Conservation (phyloP, 2,888 invertebrate species). For the Synanthedon myopaeformis region DNA sequence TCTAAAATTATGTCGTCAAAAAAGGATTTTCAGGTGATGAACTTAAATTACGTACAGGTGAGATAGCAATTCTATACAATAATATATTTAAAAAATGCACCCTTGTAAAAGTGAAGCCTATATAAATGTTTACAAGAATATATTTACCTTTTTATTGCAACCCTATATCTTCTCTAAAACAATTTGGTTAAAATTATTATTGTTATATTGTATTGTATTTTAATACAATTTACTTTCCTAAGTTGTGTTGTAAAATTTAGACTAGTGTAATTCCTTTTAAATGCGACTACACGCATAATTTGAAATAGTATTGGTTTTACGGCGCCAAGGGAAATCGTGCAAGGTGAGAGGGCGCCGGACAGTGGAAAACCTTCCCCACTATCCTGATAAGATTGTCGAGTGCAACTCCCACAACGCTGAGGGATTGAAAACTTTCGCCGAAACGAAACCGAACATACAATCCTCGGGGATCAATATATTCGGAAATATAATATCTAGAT, state of each 20-base stretch:
- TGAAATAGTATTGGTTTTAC: slow-evolving; percentile 52
- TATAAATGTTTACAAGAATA: no score
- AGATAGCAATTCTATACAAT: no score
- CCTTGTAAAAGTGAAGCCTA: no score
- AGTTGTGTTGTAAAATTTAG: slow-evolving; percentile 17
- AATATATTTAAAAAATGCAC: no score
- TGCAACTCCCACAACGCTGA: slow-evolving; percentile 66
- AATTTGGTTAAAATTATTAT: no score
- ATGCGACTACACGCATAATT: slow-evolving; percentile 53
- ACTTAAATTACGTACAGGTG: no score
- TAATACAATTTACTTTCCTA: no score
- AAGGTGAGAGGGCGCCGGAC: slow-evolving; percentile 62
- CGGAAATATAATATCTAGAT: slow-evolving; percentile 62
- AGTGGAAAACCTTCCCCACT: slow-evolving; percentile 61
- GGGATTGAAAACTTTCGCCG: slow-evolving; percentile 66
- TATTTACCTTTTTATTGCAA: no score
- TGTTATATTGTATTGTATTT: neutral
- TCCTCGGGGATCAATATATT: slow-evolving; percentile 66
- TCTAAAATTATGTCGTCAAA: no score
- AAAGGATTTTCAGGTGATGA: no score
- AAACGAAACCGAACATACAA: slow-evolving; percentile 60
- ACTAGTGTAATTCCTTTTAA: slow-evolving; percentile 35
- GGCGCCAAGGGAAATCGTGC: slow-evolving; percentile 54
- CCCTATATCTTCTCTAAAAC: no score
- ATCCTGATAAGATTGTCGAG: slow-evolving; percentile 67